Conservation (phyloP, 2,113 vertebrate genomes). For the Marmota monax region DNA sequence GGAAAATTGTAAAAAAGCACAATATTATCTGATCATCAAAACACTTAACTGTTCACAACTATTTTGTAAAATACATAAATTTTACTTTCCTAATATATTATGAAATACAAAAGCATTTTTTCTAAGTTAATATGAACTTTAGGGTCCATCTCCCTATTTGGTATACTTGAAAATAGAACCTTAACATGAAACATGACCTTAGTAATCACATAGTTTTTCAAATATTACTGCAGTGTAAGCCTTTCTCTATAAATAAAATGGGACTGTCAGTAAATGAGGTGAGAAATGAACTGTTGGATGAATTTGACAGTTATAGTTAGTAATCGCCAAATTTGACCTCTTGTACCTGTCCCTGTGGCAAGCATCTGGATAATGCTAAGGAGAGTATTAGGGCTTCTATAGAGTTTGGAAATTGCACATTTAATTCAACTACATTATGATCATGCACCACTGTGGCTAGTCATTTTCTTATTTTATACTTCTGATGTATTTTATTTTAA, state of each 20-base stretch:
- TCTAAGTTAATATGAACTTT: constrained; percentile 14
- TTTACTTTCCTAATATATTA: constrained; percentile 22
- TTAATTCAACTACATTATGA: background rate
- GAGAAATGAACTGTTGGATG: background rate
- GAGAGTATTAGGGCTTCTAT: background rate
- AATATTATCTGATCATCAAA: background rate
- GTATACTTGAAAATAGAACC: background rate
- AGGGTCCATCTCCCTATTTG: background rate
- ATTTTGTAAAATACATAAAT: background rate
- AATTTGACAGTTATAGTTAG: background rate
- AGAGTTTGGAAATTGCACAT: background rate
- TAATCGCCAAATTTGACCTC: background rate
- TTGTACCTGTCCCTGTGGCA: background rate
- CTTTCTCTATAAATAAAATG: background rate
- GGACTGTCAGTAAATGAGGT: background rate
- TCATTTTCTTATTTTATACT: constrained; percentile 1
- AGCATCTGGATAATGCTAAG: background rate
- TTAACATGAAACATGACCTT: background rate
- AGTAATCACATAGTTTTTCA: constrained; percentile 27
- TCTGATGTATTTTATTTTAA: background rate
- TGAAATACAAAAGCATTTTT: background rate
- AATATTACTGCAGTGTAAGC: background rate
- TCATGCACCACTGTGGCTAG: too few species aligned
- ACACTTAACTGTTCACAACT: background rate
- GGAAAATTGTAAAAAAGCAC: background rate